A percentile compares a stretch with the other conserved stretches of the same genome.
These are phyloP conservation scores for Abramis brama DNA, from an alignment of 2,113 vertebrate species.

Conservation along the genomic window DNA sequence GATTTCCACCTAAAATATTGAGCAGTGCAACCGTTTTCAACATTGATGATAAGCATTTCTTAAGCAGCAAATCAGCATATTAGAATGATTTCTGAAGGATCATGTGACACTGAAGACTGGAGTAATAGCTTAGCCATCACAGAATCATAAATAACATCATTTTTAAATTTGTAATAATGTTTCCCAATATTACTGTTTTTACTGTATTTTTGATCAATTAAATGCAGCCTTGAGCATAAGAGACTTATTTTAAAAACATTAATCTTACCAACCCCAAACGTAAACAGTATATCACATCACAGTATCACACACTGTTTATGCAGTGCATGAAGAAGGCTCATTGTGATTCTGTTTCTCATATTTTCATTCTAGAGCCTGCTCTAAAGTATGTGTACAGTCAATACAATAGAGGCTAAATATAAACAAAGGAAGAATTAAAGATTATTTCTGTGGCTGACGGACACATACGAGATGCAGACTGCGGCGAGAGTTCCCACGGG, in stretches of 20 bases:
- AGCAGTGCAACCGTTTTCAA: not conserved
- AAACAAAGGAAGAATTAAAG: not conserved
- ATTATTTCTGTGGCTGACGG: not conserved
- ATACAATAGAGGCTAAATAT: not conserved
- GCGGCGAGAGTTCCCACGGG: conserved; percentile 94
- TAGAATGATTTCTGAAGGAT: not conserved
- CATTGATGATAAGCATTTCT: not conserved
- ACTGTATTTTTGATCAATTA: not conserved
- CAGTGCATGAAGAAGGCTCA: not conserved
- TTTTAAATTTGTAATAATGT: not conserved
- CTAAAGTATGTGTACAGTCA: not conserved
- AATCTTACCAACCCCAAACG: not conserved
- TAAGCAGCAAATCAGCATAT: not conserved
- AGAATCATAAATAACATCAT: not conserved
- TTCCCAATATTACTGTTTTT: not conserved
- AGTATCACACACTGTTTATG: not conserved
- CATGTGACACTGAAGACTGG: not conserved
- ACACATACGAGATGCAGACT: conserved; percentile 91
- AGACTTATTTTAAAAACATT: not conserved
- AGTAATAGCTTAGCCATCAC: not conserved
- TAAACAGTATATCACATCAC: too few relatives aligned
- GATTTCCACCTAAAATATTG: not conserved
- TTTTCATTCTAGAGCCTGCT: not conserved
- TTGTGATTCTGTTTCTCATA: not conserved
- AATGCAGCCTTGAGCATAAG: not conserved